Conservation (phyloP, 1,140 invertebrate species). For the Drosophila nikananu region DNA sequence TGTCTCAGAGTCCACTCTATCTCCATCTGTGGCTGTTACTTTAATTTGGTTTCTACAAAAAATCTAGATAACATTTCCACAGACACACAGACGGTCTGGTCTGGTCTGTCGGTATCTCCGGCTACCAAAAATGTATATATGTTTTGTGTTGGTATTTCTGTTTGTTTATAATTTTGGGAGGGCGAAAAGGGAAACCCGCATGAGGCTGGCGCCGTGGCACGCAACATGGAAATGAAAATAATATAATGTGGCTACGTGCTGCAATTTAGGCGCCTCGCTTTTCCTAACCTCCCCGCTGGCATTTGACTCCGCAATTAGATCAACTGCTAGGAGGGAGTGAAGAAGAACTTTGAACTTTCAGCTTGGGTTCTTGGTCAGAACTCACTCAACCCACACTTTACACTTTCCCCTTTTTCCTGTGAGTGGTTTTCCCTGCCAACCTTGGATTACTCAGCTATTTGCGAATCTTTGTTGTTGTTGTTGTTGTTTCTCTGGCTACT, state of each 20-base stretch:
- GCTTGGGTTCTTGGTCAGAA: neutral
- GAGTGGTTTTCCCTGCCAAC: neutral
- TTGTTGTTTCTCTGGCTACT: neutral
- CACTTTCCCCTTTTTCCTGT: conserved; percentile 1
- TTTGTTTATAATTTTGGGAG: conserved; percentile 67
- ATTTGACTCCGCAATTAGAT: conserved; percentile 55
- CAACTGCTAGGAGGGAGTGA: conserved; percentile 46
- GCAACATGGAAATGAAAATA: conserved; percentile 68
- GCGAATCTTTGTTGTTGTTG: conserved; percentile 21
- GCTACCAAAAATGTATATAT: conserved; percentile 33
- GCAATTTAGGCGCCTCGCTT: conserved; percentile 76
- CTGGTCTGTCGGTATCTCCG: conserved; percentile 4
- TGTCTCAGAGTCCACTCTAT: conserved; percentile 5
- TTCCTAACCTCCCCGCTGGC: conserved; percentile 11
- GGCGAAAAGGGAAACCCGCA: conserved; percentile 36
- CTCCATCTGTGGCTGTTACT: conserved; percentile 32
- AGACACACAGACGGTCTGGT: conserved; percentile 12
- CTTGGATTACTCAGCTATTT: conserved; percentile 4
- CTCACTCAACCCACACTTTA: too few species aligned
- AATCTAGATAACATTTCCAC: conserved; percentile 60
- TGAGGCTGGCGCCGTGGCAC: conserved; percentile 69
- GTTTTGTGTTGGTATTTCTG: conserved; percentile 30
- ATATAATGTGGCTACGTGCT: conserved; percentile 75
- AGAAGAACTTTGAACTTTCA: conserved; percentile 24
- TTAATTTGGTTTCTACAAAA: conserved; percentile 30